Evolutionary conservation across 2,888 invertebrate genomes (phyloP).

Genomic region (Sinopyrophorus schimmeli): DNA sequence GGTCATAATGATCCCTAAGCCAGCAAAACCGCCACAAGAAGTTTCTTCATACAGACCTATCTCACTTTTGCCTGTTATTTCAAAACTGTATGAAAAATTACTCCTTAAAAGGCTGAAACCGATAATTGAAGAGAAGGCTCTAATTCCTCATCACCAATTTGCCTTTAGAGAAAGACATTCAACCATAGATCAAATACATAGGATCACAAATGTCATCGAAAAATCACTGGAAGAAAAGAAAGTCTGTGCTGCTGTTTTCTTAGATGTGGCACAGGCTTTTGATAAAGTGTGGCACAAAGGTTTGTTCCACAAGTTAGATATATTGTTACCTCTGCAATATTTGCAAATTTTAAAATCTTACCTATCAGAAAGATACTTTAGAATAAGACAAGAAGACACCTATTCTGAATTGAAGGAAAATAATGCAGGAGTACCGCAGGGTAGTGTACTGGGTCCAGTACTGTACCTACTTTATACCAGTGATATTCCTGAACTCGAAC

Average conservation of each 20-base stretch:
- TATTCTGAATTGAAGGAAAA: constrained; percentile 7
- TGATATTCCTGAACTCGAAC: constrained; percentile 26
- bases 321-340: constrained; percentile 3
- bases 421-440: constrained; percentile 26
- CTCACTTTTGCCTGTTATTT: constrained; percentile 4
- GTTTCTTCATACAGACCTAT: constrained; percentile 27
- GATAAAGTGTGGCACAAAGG: too few species aligned
- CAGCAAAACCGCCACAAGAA: constrained; percentile 32
- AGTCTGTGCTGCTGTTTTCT: constrained; percentile 2
- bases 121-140: background rate
- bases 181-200: constrained; percentile 2
- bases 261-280: too few species aligned
- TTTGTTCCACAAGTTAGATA: background rate
- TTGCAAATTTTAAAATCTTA: constrained; percentile 9
- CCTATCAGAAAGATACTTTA: constrained; percentile 3
- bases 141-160: constrained; percentile 1
- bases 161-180: constrained; percentile 6
- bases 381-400: constrained; percentile 7
- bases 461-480: constrained; percentile 30
- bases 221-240: constrained; percentile 6
- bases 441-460: constrained; percentile 23
- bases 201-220: constrained; percentile 8
- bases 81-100: constrained; percentile 4
- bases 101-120: constrained; percentile 4
- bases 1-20: constrained; percentile 37